Conservation (phyloP, 2,113 vertebrate genomes). For the Caloenas nicobarica region DNA sequence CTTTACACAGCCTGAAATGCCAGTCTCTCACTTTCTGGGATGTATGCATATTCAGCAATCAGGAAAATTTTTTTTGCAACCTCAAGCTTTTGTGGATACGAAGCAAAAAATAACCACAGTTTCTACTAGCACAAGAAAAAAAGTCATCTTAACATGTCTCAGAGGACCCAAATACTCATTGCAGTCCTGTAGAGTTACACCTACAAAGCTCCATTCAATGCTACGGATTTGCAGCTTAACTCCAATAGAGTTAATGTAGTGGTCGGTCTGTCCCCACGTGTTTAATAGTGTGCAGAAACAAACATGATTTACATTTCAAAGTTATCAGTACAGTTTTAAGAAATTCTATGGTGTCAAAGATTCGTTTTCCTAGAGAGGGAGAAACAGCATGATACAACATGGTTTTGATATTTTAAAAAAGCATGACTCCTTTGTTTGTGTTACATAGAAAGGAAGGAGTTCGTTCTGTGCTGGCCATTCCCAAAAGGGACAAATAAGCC, state of each 20-base stretch:
- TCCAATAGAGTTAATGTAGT: background rate
- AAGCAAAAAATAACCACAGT: background rate
- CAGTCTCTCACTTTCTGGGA: constrained; percentile 10
- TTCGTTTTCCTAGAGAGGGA: background rate
- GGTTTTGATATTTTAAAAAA: background rate
- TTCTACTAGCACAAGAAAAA: background rate
- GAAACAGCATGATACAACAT: background rate
- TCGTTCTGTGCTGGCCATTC: background rate
- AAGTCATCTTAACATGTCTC: background rate
- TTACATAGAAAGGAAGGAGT: background rate
- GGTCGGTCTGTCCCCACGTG: background rate
- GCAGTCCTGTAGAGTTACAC: background rate
- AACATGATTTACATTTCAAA: background rate
- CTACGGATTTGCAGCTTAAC: background rate
- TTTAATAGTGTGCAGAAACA: background rate
- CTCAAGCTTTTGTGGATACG: background rate
- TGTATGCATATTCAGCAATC: background rate
- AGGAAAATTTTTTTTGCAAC: background rate
- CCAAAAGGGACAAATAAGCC: background rate
- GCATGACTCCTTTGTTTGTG: background rate
- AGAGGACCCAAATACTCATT: background rate
- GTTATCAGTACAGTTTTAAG: background rate
- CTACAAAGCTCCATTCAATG: background rate
- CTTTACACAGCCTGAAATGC: constrained; percentile 24
- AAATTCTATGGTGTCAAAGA: background rate